Conservation (phyloP, 1,140 invertebrate species). For the Portunus trituberculatus region DNA sequence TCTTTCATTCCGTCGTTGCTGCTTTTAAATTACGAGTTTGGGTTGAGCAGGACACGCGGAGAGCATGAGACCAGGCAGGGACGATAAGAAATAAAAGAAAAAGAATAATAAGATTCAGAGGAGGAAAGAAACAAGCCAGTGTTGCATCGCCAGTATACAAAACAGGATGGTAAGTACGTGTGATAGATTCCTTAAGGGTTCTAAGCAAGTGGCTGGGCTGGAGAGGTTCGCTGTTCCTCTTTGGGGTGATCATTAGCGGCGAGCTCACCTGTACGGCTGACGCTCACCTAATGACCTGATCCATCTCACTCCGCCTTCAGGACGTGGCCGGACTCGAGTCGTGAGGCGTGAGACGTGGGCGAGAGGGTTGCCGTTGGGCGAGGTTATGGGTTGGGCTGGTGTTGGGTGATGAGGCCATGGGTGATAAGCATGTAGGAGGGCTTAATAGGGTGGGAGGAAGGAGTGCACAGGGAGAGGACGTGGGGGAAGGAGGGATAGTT, state of each 20-base stretch:
- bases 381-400: not conserved
- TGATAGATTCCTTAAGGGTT: too few species aligned
- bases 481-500: too few species aligned
- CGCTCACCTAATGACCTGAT: slow-evolving; percentile 7
- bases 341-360: not conserved
- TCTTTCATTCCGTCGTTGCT: not conserved
- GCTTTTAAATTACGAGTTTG: not conserved
- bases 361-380: not conserved
- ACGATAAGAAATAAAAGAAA: not conserved
- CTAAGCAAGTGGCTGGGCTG: too few species aligned
- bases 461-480: too few species aligned
- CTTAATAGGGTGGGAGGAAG: too few species aligned
- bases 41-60: not conserved
- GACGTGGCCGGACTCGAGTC: not conserved
- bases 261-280: not conserved
- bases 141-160: too few species aligned
- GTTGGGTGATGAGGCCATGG: too few species aligned
- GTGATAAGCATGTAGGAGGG: too few species aligned
- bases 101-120: not conserved
- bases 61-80: not conserved
- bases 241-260: not conserved
- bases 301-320: not conserved
- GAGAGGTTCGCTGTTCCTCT: not conserved
- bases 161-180: too few species aligned
- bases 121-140: not conserved